phyloP scores from a whole-genome alignment of 2,888 invertebrate genomes.

The Gari tellinella region DNA sequence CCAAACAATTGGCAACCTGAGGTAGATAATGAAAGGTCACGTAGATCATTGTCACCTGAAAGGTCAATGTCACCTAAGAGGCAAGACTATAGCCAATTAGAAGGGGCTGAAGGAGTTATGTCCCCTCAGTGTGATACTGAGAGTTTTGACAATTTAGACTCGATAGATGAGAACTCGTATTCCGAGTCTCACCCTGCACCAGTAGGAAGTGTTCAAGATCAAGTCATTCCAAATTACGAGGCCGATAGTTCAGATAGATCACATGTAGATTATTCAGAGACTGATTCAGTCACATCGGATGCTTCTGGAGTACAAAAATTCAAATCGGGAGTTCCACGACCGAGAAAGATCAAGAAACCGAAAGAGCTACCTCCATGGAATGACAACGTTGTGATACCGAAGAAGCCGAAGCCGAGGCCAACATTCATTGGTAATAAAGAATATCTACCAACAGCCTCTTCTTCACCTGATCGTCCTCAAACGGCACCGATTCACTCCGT shows the following conservation, averaged over 20 bases:
- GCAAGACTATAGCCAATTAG: conserved; percentile 9
- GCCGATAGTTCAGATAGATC: too few relatives aligned
- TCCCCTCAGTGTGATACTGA: conserved; percentile 29
- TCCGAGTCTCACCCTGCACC: conserved; percentile 13
- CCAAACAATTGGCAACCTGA: conserved; percentile 51
- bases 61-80: conserved; percentile 56
- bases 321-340: conserved; percentile 15
- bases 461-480: conserved; percentile 40
- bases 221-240: too few relatives aligned
- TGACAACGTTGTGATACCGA: conserved; percentile 58
- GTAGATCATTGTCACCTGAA: conserved; percentile 55
- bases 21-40: conserved; percentile 40
- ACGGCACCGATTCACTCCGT: conserved; percentile 49
- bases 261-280: too few relatives aligned
- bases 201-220: too few relatives aligned
- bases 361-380: conserved; percentile 58
- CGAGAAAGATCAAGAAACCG: conserved; percentile 36
- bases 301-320: too few relatives aligned
- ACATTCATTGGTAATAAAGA: conserved; percentile 58
- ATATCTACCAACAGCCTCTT: conserved; percentile 36
- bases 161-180: conserved; percentile 22
- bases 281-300: too few relatives aligned
- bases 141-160: conserved; percentile 20
- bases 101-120: conserved; percentile 1
- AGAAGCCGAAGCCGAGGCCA: conserved; percentile 48